A percentile compares a stretch with the other conserved stretches of the same genome.
Evolutionary conservation across 2,113 vertebrate genomes (phyloP).

Genomic region (Danionella cerebrum): DNA sequence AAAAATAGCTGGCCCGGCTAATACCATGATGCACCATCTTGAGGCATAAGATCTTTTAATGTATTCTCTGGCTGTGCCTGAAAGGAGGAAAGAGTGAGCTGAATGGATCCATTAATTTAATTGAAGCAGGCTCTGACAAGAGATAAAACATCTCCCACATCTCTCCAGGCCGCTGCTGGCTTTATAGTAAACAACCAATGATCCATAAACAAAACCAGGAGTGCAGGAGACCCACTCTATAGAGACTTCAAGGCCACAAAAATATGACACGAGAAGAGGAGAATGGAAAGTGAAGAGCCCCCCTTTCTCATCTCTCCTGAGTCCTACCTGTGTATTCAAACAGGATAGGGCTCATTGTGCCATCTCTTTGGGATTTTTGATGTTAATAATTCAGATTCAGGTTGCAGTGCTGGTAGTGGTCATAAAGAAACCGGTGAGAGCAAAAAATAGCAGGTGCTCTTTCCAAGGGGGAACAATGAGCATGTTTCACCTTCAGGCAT

Average conservation of each 20-base stretch:
- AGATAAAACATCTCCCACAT: constrained; percentile 96
- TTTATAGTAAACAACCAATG: constrained; percentile 88
- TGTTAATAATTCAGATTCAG: constrained; percentile 64
- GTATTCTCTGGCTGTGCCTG: constrained; percentile 84
- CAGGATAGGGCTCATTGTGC: constrained; percentile 57
- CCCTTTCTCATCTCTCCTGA: constrained; percentile 39
- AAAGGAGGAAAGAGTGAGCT: constrained; percentile 83
- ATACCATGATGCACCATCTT: constrained; percentile 93
- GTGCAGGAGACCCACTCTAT: constrained; percentile 64
- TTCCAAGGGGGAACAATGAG: background rate
- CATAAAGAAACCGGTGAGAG: constrained; percentile 45
- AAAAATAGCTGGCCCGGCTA: constrained; percentile 75
- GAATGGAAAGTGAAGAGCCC: constrained; percentile 74
- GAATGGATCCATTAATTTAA: constrained; percentile 99
- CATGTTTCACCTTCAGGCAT: constrained; percentile 3
- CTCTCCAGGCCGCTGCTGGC: constrained; percentile 78
- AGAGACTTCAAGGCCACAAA: constrained; percentile 81
- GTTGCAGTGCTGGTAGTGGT: constrained; percentile 52
- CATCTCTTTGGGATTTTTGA: constrained; percentile 52
- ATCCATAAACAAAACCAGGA: constrained; percentile 74
- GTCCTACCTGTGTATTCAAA: constrained; percentile 56
- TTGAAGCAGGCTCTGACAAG: constrained; percentile 93
- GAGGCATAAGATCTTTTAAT: constrained; percentile 98
- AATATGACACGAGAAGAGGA: constrained; percentile 72
- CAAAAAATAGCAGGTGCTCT: constrained; percentile 39